A percentile compares a stretch with the other conserved stretches of the same genome.
Conservation (phyloP, 1,140 invertebrate genomes). For the Lordiphosa mommai region DNA sequence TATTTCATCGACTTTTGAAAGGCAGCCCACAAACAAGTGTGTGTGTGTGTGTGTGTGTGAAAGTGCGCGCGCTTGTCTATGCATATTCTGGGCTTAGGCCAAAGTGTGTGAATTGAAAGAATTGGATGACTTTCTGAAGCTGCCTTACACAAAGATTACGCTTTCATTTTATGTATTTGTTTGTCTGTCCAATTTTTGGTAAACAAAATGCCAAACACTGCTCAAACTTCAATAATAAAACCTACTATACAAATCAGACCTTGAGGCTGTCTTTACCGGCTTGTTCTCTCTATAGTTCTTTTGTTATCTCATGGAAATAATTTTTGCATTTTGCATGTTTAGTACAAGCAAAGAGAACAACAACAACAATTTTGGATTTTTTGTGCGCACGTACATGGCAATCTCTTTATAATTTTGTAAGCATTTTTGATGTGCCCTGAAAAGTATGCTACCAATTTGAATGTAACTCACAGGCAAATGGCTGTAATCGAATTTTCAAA, state of each 20-base stretch:
- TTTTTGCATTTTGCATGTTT: slow-evolving; percentile 41
- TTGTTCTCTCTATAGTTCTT: neutral
- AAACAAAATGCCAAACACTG: slow-evolving; percentile 58
- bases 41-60: slow-evolving; percentile 9
- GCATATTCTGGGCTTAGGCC: slow-evolving; percentile 29
- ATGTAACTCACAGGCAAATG: slow-evolving; percentile 42
- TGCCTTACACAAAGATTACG: slow-evolving; percentile 47
- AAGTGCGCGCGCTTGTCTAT: slow-evolving; percentile 15
- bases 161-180: slow-evolving; percentile 58
- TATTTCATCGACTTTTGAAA: slow-evolving; percentile 60
- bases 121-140: slow-evolving; percentile 60
- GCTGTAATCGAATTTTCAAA: slow-evolving; percentile 57
- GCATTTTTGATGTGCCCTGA: slow-evolving; percentile 45
- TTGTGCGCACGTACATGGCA: slow-evolving; percentile 6
- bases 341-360: slow-evolving; percentile 25
- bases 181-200: slow-evolving; percentile 62
- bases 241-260: slow-evolving; percentile 29
- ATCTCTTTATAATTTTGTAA: slow-evolving; percentile 38
- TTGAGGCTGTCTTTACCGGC: slow-evolving; percentile 20
- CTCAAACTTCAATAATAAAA: too few relatives aligned
- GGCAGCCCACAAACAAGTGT: slow-evolving; percentile 34
- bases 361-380: slow-evolving; percentile 10
- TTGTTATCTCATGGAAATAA: slow-evolving; percentile 22
- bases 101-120: slow-evolving; percentile 65
- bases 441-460: slow-evolving; percentile 27